A percentile compares a stretch with the other conserved stretches of the same genome.
Evolutionary conservation across 2,113 vertebrate genomes (phyloP).

Genomic region (Aphyosemion australe): DNA sequence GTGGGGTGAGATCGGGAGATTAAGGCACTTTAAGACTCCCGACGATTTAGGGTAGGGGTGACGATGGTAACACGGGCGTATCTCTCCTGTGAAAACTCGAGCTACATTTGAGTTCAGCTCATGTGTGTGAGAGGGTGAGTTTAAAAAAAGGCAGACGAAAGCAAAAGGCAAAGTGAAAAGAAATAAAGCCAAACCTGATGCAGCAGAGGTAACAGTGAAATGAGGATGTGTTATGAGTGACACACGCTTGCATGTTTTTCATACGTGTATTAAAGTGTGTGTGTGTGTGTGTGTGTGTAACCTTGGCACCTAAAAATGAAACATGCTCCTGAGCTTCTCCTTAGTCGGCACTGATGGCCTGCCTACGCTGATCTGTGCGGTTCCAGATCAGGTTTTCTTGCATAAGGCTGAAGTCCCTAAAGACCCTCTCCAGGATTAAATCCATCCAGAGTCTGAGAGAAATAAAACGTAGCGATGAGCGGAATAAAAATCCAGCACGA

Average conservation of each 20-base stretch:
- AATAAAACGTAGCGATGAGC: constrained; percentile 39
- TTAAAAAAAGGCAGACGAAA: constrained; percentile 44
- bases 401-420: constrained; percentile 67
- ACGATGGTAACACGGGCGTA: constrained; percentile 57
- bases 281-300: constrained; percentile 33
- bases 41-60: constrained; percentile 52
- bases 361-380: constrained; percentile 39
- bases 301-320: constrained; percentile 74
- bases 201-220: constrained; percentile 65
- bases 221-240: constrained; percentile 36
- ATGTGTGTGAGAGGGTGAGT: constrained; percentile 49
- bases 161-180: constrained; percentile 37
- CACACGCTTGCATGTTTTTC: constrained; percentile 29
- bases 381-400: constrained; percentile 57
- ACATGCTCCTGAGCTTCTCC: constrained; percentile 61
- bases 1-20: constrained; percentile 57
- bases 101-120: constrained; percentile 62
- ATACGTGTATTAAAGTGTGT: constrained; percentile 21
- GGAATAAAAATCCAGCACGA: constrained; percentile 45
- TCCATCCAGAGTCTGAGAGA: constrained; percentile 41
- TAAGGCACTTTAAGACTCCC: constrained; percentile 90
- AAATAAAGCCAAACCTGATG: constrained; percentile 54
- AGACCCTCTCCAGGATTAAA: constrained; percentile 38
- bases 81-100: constrained; percentile 31
- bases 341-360: constrained; percentile 57